These are phyloP conservation scores for Drosophila prosaltans DNA, from an alignment of 1,140 invertebrate genomes.

Conservation along the genomic window DNA sequence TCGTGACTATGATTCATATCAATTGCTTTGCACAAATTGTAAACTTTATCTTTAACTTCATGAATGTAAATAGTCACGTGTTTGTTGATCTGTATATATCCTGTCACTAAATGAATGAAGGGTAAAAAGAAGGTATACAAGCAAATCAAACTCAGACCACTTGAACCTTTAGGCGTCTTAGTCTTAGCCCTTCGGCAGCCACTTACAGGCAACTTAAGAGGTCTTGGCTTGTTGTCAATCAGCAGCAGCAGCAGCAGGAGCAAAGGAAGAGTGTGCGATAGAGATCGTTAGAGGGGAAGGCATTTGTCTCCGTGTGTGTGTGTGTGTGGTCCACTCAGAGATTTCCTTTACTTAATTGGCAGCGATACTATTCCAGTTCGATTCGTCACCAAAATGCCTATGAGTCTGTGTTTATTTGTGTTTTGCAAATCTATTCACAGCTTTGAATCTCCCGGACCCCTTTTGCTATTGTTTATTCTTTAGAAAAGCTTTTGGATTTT, in stretches of 20 bases:
- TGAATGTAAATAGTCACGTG: not conserved
- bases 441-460: conserved; percentile 14
- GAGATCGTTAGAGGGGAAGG: conserved; percentile 9
- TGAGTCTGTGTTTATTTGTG: conserved; percentile 68
- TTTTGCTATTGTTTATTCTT: conserved; percentile 42
- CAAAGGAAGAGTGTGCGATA: not conserved
- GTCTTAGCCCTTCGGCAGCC: conserved; percentile 42
- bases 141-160: conserved; percentile 29
- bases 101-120: not conserved
- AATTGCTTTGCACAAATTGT: too few species aligned
- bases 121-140: not conserved
- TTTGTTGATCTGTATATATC: conserved; percentile 1
- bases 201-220: conserved; percentile 69
- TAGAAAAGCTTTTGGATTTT: conserved; percentile 54
- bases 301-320: not conserved
- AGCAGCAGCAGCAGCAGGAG: conserved; percentile 20
- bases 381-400: conserved; percentile 40
- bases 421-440: conserved; percentile 75
- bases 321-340: conserved; percentile 69
- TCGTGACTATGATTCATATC: too few species aligned
- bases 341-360: conserved; percentile 78
- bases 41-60: too few species aligned
- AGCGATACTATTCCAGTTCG: conserved; percentile 62
- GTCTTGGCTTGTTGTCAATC: conserved; percentile 55
- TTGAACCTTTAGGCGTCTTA: conserved; percentile 54